Evolutionary conservation across 2,888 invertebrate genomes (phyloP), one percentile per base, ranked within the genome.

Genomic region (Tethea ocularis): DNA sequence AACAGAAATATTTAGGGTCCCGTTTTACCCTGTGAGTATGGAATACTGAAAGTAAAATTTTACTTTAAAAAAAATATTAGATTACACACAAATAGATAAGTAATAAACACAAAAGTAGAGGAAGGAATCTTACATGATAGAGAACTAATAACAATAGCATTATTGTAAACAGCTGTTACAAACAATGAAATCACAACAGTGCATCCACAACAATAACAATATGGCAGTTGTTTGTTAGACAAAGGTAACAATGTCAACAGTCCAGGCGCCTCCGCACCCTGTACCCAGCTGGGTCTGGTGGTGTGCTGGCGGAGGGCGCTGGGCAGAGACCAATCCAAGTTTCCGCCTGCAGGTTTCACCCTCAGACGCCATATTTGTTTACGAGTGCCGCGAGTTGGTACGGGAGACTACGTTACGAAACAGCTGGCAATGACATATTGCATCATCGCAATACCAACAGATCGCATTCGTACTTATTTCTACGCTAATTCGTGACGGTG

Each of bases 381-480:
- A 46, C 20, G 46, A 20, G 82, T 76, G 69, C 71, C 73, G 54
- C 66, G 66, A 57, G 61, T 63, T 57, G 57, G 64, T 63, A 60
- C 60, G 66, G 72, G 67, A 67, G 64, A 69, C 71, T 59, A 52
- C 67, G 77, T 88, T 85, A 85, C 84, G 86, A 86, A 81, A 88
- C 82, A 75, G 75, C 83, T 86, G 86, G 82, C 88, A 86, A 84
- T 88, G 86, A 84, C 83, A 84, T 83, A 87, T 92, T 92, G 91
- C 91, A 91, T 91, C 90, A 91, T 85, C 84, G 71, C 66, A 60
- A 59, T 61, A 63, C 61, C 61, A 69, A 68, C 72, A 71, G 61
- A 73, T 67, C 71, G 74, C 64, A 69, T 67, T 69, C 63, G 68
- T 70, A 63, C 63, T 71, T 69, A 66, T 69, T 73, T 63, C 69